These are phyloP conservation scores for Ciona savignyi DNA, from an alignment of 23 tunicate species.

Conservation along the genomic window DNA sequence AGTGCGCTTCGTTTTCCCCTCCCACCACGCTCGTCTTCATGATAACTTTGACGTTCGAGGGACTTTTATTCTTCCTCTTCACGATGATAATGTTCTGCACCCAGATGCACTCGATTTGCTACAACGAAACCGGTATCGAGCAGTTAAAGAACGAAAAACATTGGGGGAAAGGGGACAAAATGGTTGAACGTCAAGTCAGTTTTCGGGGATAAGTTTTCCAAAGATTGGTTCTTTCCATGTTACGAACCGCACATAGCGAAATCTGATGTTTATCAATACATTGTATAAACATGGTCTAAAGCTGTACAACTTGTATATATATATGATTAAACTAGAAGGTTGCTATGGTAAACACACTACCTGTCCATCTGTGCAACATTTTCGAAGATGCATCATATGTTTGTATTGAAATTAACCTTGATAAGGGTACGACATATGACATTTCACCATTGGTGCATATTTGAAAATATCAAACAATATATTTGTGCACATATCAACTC, in stretches of 20 bases:
- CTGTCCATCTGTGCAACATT: too few species aligned
- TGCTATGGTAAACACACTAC: too few species aligned
- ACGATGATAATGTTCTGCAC: slow-evolving; percentile 97
- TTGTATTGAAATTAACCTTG: too few species aligned
- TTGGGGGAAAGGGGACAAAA: slow-evolving; percentile 44
- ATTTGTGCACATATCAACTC: too few species aligned
- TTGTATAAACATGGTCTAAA: too few species aligned
- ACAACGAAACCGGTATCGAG: slow-evolving; percentile 96
- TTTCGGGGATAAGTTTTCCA: slow-evolving; percentile 87
- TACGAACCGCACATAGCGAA: slow-evolving; percentile 65
- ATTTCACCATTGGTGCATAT: too few species aligned
- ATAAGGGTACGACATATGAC: too few species aligned
- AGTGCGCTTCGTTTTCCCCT: slow-evolving; percentile 67
- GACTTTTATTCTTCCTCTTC: slow-evolving; percentile 80
- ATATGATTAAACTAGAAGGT: too few species aligned
- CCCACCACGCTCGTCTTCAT: slow-evolving; percentile 67
- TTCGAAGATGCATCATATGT: too few species aligned
- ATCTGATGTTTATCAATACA: slow-evolving; percentile 74
- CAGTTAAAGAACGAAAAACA: slow-evolving; percentile 94
- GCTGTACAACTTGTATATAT: too few species aligned
- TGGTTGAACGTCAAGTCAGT: slow-evolving; percentile 90
- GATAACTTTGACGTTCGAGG: slow-evolving; percentile 68
- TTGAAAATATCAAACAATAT: too few species aligned
- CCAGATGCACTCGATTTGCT: slow-evolving; percentile 94
- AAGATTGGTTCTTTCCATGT: slow-evolving; percentile 78